Evolutionary conservation across 1,140 invertebrate genomes (phyloP), one percentile per base, ranked within the genome.

Genomic region (Achatina immaculata): DNA sequence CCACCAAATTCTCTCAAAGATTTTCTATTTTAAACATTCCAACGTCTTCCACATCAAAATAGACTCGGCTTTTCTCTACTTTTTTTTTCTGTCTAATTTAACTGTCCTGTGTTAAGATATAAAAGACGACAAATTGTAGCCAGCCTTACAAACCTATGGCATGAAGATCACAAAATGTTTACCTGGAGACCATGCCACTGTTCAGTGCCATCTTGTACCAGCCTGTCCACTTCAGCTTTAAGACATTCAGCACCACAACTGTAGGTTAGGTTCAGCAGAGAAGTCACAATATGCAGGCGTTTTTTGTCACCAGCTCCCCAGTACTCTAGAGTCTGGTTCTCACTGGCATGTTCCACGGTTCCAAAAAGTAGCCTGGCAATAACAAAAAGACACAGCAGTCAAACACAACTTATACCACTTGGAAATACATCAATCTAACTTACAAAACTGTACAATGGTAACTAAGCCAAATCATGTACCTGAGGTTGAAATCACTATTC

Each of bases 141-240:
- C n/a, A n/a, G n/a, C n/a, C n/a, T n/a, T n/a, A n/a, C n/a, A n/a
- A n/a, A n/a, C n/a, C n/a, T n/a, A n/a, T n/a, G n/a, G n/a, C n/a
- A n/a, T n/a, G n/a, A n/a, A n/a, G n/a, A n/a, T n/a, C n/a, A n/a
- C n/a, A n/a, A n/a, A n/a, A n/a, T n/a, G n/a, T n/a, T 81, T 80
- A 89, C 88, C 83, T 84, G 85, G 85, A 87, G 86, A 40, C 86
- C 87, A 68, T 68, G 83, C 85, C 85, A 83, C 58, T 71, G 40
- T 3, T 69, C 36, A 7, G 16, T 62, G 19, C 72, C 66, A n/a
- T 73, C 58, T 16, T 21, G 74, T 48, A 80, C 38, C 34, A 62
- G 55, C n/a, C 43, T 31, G 21, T 78, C 82, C 42, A 71, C 31
- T 55, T 31, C 58, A 6, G 3, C 55, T 36, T 79, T 71, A n/a